Evolutionary conservation across 2,797 vertebrate genomes (phyloP).

Genomic region (Neomorphus geoffroyi): DNA sequence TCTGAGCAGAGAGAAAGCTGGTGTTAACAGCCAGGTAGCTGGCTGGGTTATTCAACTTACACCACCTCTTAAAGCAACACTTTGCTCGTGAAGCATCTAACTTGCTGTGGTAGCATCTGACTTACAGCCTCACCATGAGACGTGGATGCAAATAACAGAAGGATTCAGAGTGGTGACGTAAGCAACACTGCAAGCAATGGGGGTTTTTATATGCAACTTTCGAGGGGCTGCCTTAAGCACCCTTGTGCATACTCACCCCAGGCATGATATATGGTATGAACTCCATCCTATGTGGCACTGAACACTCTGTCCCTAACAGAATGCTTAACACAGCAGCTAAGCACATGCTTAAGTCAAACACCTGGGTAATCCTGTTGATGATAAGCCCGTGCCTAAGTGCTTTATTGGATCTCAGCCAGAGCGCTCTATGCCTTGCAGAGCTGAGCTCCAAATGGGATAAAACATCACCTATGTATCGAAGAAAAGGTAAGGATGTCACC

Average conservation of each 20-base stretch:
- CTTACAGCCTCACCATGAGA: not conserved
- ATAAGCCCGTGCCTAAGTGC: slow-evolving; percentile 62
- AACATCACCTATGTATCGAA: slow-evolving; percentile 46
- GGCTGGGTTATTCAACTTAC: not conserved
- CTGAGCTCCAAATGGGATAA: slow-evolving; percentile 43
- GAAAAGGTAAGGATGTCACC: slow-evolving; percentile 54
- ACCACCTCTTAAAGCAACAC: not conserved
- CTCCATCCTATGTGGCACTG: not conserved
- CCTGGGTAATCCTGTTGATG: slow-evolving; percentile 63
- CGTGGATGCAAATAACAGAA: not conserved
- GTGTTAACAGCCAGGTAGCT: not conserved
- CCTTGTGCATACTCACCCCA: not conserved
- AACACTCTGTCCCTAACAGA: not conserved
- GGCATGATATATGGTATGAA: not conserved
- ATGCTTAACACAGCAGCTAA: not conserved
- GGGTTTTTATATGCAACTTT: not conserved
- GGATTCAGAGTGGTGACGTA: not conserved
- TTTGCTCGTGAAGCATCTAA: not conserved
- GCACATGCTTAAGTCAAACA: slow-evolving; percentile 61
- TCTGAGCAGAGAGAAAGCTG: not conserved
- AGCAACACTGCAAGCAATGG: not conserved
- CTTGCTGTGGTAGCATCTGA: not conserved
- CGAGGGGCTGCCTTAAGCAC: slow-evolving; percentile 8
- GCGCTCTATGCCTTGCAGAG: slow-evolving; percentile 12
- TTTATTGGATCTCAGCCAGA: slow-evolving; percentile 58